Percentiles rank a stretch among this genome's conserved stretches.
These are phyloP conservation scores for Epinotia demarniana DNA, from an alignment of 2,888 invertebrate species.

Conservation along the genomic window DNA sequence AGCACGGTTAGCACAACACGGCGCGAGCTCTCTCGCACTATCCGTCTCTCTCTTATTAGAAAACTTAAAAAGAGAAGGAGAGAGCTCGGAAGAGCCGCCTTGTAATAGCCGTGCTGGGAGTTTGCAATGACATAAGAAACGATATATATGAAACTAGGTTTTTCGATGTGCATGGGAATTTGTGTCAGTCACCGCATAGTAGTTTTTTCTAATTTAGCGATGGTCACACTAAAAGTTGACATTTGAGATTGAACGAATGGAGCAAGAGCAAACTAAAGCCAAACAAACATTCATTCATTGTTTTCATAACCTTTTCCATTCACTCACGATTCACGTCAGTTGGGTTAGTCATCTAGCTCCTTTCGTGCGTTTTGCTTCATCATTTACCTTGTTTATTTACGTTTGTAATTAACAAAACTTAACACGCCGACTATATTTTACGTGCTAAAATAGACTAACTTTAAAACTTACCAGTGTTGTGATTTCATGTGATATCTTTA, in stretches of 20 bases:
- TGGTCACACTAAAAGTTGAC: constrained; percentile 16
- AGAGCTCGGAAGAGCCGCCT: no score
- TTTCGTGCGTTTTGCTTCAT: constrained; percentile 47
- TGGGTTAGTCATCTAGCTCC: constrained; percentile 52
- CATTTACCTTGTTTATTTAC: constrained; percentile 41
- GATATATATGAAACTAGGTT: no score
- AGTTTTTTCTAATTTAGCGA: not conserved
- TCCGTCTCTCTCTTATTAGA: no score
- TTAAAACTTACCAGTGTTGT: constrained; percentile 34
- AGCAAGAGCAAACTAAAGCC: constrained; percentile 6
- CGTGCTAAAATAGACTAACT: constrained; percentile 7
- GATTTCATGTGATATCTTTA: constrained; percentile 31
- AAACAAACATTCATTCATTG: constrained; percentile 9
- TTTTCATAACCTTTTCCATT: constrained; percentile 23
- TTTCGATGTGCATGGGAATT: no score
- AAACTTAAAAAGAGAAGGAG: no score
- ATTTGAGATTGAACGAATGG: not conserved
- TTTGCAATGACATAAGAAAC: no score
- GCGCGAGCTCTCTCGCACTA: no score
- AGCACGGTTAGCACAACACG: no score
- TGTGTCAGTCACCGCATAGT: not conserved
- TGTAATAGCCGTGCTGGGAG: no score
- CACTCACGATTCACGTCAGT: constrained; percentile 45
- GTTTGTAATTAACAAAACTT: constrained; percentile 39
- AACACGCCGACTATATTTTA: constrained; percentile 55